Base-by-base conservation (phyloP, 2,888 invertebrate species). In the Prostheceraeus crozeri region DNA sequence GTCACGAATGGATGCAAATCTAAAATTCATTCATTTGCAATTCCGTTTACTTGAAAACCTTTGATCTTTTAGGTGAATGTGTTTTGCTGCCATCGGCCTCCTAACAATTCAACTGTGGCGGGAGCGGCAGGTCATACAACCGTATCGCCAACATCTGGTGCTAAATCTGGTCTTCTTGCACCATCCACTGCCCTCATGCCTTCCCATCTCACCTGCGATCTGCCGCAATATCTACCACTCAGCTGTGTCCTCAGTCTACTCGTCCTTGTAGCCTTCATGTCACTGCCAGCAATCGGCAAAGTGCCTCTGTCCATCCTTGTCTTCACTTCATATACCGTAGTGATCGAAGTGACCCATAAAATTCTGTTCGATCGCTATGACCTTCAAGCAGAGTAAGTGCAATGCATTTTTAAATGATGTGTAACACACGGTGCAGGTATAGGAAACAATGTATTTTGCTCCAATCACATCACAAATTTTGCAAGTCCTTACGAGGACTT, bases 181-280 rank as follows among this genome's bases (percentile, higher is more conserved):
- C 60, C 65, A 21, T 62, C 62, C 16, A 35, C 63, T 1, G 69
- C 69, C 21, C 60, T 63, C 25, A 35, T n/a, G 23, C n/a, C 63
- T 36, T 83, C 85, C 63, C 87, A 89, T 72, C 80, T 87, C 53
- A 84, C 84, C 16, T 76, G 76, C 62, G 62, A 63, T 51, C 63
- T 89, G 58, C 90, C 90, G 0, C 84, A 89, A 61, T 91, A 90
- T 76, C 85, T 89, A 36, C 84, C 87, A 3, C 77, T 89, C 11
- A 87, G 87, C 10, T 87, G 88, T 68, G 83, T 87, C 57, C 81
- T 90, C 66, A 85, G 86, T 56, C 86, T 86, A 77, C 80, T 90
- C 60, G 84, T 86, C 0, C 86, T 89, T 27, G 85, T 88, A 0
- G 83, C 89, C 61, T 90, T 89, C 76, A 80, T 89, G 54, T 80